A percentile compares a stretch with the other conserved stretches of the same genome.
Evolutionary conservation across 2,888 invertebrate species (phyloP).

Genomic region (Amitus sp.): DNA sequence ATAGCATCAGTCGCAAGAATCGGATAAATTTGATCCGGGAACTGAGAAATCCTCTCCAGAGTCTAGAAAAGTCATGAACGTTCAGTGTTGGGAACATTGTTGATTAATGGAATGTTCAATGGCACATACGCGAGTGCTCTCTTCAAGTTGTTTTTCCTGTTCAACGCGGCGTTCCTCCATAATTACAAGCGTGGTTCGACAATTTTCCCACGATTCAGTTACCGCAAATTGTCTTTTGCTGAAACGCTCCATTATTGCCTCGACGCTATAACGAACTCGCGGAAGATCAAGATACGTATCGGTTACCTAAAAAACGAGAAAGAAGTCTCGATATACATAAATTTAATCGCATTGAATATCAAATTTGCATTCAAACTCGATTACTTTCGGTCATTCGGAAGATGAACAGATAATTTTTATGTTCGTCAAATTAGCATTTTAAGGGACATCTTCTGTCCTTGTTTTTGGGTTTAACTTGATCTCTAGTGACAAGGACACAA

Average conservation of each 20-base stretch:
- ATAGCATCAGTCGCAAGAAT: conserved; percentile 79
- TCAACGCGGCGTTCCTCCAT: conserved; percentile 65
- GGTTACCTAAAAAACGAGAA: conserved; percentile 67
- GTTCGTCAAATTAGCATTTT: too few relatives aligned
- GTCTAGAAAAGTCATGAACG: conserved; percentile 65
- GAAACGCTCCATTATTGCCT: conserved; percentile 75
- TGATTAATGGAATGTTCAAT: background rate
- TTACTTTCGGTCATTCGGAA: too few relatives aligned
- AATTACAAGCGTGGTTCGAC: conserved; percentile 72
- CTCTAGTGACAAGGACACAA: too few relatives aligned
- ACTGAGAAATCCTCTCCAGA: conserved; percentile 74
- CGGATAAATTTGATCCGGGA: too few relatives aligned
- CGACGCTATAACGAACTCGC: conserved; percentile 74
- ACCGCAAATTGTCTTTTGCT: conserved; percentile 73
- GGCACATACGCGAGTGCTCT: conserved; percentile 54
- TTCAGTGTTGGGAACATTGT: conserved; percentile 8
- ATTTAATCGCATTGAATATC: background rate
- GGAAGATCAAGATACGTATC: conserved; percentile 77
- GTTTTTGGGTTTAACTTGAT: too few relatives aligned
- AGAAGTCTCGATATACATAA: background rate
- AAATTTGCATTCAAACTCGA: background rate
- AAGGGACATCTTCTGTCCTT: too few relatives aligned
- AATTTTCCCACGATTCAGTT: conserved; percentile 77
- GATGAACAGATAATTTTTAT: too few relatives aligned
- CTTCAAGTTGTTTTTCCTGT: conserved; percentile 67